Evolutionary conservation across 2,113 vertebrate genomes (phyloP), one percentile per base, ranked within the genome.

Genomic region (Dissostichus mawsoni): DNA sequence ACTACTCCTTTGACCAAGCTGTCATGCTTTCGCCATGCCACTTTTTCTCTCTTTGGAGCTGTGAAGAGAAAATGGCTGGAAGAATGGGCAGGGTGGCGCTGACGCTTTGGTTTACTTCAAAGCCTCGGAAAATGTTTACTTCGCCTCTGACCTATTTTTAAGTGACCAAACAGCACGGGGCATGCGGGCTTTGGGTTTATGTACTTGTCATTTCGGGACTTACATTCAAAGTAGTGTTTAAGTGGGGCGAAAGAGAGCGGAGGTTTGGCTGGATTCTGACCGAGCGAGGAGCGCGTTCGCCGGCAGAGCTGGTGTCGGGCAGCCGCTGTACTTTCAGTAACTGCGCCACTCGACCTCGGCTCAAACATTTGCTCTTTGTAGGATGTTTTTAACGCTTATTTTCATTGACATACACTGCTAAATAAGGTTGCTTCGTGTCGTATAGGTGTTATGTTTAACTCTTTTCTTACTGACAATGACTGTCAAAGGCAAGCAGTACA

Each of bases 331-430:
- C 87, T 90, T 84, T 76, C 86, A 78, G 11, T 70, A 94, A 93
- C 93, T 95, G 93, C 95, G 94, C 94, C 93, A 93, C 93, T 93
- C 88, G 77, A 88, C 82, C 72, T 80, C 80, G 72, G 74, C 79
- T 78, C 79, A 47, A 83, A 86, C 84, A 62, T 78, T 82, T 65
- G 25, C 76, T 71, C 50, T 81, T 76, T 67, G 29, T 64, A 13
- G 36, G 73, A 48, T 65, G 4, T 84, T 87, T 73, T 11, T 2
- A 52, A 55, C 72, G 53, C 20, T 44, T 52, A 74, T 76, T n/a
- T n/a, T n/a, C 76, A 67, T 0, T 14, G 20, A 11, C 56, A 58
- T 2, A 45, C 20, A 1, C 44, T 1, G 16, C n/a, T 3, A 36
- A 58, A 66, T 20, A 2, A 16, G 18, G n/a, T 18, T 1, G 36